Evolutionary conservation across 2,113 vertebrate species (phyloP), one percentile per base, ranked within the genome.

Genomic region (Sebastes schlegelii): DNA sequence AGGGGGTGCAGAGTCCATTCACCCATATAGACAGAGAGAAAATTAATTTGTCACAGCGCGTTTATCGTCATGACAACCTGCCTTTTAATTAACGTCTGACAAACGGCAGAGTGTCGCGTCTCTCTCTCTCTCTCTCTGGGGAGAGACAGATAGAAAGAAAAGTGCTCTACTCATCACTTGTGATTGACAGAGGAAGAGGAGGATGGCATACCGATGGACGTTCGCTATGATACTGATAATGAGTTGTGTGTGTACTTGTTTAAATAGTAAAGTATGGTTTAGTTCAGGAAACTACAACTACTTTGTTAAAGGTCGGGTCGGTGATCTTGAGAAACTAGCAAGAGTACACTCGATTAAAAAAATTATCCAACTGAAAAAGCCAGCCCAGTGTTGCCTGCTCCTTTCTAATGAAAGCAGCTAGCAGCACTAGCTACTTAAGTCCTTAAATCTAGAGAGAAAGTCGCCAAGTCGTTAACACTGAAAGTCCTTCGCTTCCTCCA

Each of bases 31-130:
- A 79, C 42, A 76, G 54, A 67, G 1, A 58, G 86, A 74, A 92
- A 89, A 93, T 93, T 83, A 89, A 93, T 94, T 91, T 91, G 87
- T 91, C 76, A 90, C 88, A 86, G 88, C 65, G 14, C 26, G 57
- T 90, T 92, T 83, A 92, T 94, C 82, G 83, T 82, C 91, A 87
- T 89, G 92, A 92, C 92, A 92, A 91, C 91, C 79, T 79, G 82
- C 58, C 71, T 86, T 92, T 92, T 93, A 94, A 94, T 94, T 91
- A 93, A 87, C 64, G 63, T 45, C 84, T 82, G 76, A 93, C 87
- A 89, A 89, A 85, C 86, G 69, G 86, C 46, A 61, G 71, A 61
- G 80, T 17, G 79, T 55, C 0, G 67, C 43, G 66, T 82, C 49
- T 84, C 71, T 89, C 79, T 40, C 26, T 26, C 26, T 26, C 26